phyloP scores from a whole-genome alignment of 2,113 vertebrate genomes.

The Erythrocebus patas region DNA sequence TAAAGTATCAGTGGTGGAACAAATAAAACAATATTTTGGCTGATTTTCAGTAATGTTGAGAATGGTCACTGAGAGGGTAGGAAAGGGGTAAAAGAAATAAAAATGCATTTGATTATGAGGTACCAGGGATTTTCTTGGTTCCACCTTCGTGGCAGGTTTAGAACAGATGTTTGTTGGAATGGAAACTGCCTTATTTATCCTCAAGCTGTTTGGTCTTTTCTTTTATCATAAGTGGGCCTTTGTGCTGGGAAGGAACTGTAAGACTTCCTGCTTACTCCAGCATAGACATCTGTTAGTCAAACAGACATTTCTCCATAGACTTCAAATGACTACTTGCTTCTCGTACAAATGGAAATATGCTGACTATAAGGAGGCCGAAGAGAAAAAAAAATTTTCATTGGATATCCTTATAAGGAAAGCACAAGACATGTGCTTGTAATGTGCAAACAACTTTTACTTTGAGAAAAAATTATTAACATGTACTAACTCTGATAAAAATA shows the following conservation, averaged over 20 bases:
- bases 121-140: constrained; percentile 11
- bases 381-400: not conserved
- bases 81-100: constrained; percentile 28
- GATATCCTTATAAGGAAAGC: constrained; percentile 67
- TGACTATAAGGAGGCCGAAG: constrained; percentile 51
- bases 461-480: constrained; percentile 73
- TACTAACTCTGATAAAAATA: constrained; percentile 77
- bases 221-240: constrained; percentile 73
- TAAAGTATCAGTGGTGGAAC: not conserved
- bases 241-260: constrained; percentile 58
- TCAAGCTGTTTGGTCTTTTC: constrained; percentile 65
- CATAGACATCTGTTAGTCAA: constrained; percentile 75
- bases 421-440: constrained; percentile 67
- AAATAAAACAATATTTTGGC: not conserved
- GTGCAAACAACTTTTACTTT: constrained; percentile 75
- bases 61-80: not conserved
- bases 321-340: constrained; percentile 75
- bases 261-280: constrained; percentile 68
- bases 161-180: constrained; percentile 68
- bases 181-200: constrained; percentile 64
- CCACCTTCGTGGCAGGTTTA: constrained; percentile 36
- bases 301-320: constrained; percentile 71
- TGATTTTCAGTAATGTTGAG: constrained; percentile 16
- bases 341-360: constrained; percentile 64
- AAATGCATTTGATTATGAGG: constrained; percentile 10